Evolutionary conservation across 2,797 vertebrate genomes (phyloP).

Genomic region (Alfaro cultratus): DNA sequence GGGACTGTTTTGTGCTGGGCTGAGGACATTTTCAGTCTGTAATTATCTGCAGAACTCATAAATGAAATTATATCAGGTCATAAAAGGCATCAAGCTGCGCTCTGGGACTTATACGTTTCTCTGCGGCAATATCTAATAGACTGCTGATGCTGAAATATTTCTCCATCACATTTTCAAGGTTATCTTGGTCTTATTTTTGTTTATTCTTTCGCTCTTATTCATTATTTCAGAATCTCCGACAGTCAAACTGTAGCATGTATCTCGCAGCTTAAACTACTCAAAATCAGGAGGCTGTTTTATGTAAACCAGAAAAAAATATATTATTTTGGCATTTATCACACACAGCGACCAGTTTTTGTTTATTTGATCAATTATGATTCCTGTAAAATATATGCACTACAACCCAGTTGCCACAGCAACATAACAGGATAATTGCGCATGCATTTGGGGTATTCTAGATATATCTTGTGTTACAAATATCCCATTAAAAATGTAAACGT

Average conservation of each 20-base stretch:
- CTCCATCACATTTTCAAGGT: background rate
- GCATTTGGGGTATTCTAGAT: background rate
- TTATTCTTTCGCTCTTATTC: background rate
- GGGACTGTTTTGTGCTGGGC: background rate
- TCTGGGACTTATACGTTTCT: background rate
- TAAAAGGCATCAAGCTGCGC: background rate
- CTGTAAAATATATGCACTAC: background rate
- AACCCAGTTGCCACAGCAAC: background rate
- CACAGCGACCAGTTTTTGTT: too few relatives aligned
- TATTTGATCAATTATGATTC: background rate
- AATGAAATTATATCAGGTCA: conserved; percentile 2
- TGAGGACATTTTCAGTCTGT: background rate
- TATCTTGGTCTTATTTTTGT: background rate
- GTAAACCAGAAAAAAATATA: background rate
- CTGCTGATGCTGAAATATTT: background rate
- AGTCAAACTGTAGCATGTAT: background rate
- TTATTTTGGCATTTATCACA: background rate
- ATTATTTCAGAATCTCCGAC: background rate
- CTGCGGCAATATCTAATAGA: background rate
- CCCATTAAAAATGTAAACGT: background rate
- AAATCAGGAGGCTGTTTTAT: too few relatives aligned
- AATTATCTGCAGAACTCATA: conserved; percentile 4
- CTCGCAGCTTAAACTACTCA: background rate
- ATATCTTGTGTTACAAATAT: background rate
- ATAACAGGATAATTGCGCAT: background rate